These are phyloP conservation scores for Microtus pennsylvanicus DNA, from an alignment of 2,113 vertebrate genomes.

Conservation along the genomic window DNA sequence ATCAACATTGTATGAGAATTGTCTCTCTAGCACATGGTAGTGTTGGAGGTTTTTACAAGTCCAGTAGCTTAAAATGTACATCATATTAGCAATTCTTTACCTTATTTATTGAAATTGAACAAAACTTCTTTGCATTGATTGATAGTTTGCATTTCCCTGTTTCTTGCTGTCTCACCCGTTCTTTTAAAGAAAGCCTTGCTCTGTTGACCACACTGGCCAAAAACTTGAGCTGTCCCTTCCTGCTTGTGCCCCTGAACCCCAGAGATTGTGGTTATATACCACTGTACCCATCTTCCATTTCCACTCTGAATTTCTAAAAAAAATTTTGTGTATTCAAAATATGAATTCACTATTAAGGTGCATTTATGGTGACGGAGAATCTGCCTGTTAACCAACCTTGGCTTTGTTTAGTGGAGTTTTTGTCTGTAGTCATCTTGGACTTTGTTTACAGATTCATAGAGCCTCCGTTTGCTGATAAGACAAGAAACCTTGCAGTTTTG, in stretches of 20 bases:
- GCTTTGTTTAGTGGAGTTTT: not conserved
- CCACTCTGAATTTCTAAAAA: not conserved
- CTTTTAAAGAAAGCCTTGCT: not conserved
- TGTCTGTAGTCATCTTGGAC: not conserved
- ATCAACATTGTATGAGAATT: not conserved
- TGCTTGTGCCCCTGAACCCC: too few relatives aligned
- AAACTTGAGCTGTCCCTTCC: not conserved
- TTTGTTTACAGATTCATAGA: not conserved
- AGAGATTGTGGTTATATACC: too few relatives aligned
- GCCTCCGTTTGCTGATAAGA: not conserved
- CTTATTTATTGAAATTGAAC: not conserved
- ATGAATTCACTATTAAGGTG: not conserved
- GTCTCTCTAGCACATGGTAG: not conserved
- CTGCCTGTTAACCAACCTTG: not conserved
- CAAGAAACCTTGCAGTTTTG: not conserved
- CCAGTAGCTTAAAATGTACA: not conserved
- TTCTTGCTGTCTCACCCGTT: not conserved
- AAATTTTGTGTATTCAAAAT: not conserved
- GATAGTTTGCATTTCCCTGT: not conserved
- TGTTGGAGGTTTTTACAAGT: not conserved
- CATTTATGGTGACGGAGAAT: not conserved
- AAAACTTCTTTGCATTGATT: not conserved
- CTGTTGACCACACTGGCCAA: not conserved
- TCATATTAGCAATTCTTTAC: not conserved
- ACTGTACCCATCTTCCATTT: not conserved